phyloP scores from a whole-genome alignment of 1,140 invertebrate genomes.

The Bombus polaris region DNA sequence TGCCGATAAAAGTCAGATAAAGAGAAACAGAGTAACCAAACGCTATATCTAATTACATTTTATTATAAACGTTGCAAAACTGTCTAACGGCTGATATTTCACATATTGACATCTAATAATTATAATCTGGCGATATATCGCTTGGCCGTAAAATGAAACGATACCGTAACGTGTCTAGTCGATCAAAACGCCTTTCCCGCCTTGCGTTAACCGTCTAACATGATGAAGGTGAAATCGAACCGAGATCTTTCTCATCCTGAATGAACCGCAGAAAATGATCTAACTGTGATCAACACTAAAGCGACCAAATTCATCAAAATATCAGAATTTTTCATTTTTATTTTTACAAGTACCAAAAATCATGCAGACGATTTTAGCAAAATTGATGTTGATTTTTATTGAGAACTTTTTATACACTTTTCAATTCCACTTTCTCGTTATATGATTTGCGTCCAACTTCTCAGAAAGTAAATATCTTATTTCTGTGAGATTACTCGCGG shows the following conservation, averaged over 20 bases:
- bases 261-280: too few relatives aligned
- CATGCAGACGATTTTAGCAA: neutral
- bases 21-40: slow-evolving; percentile 5
- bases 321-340: neutral
- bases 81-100: neutral
- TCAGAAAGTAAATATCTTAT: neutral
- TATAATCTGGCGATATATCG: neutral
- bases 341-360: neutral
- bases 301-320: neutral
- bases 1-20: neutral
- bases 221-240: neutral
- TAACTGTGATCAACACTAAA: too few relatives aligned
- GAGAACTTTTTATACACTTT: neutral
- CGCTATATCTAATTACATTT: neutral
- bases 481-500: neutral
- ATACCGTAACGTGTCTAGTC: neutral
- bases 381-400: neutral
- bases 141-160: neutral
- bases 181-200: neutral
- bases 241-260: neutral
- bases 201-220: neutral
- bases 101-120: neutral
- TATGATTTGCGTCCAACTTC: neutral
- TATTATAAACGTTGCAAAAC: neutral
- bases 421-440: neutral